These are phyloP conservation scores for Pentalonia nigronervosa DNA, from an alignment of 1,140 invertebrate species.

Conservation along the genomic window DNA sequence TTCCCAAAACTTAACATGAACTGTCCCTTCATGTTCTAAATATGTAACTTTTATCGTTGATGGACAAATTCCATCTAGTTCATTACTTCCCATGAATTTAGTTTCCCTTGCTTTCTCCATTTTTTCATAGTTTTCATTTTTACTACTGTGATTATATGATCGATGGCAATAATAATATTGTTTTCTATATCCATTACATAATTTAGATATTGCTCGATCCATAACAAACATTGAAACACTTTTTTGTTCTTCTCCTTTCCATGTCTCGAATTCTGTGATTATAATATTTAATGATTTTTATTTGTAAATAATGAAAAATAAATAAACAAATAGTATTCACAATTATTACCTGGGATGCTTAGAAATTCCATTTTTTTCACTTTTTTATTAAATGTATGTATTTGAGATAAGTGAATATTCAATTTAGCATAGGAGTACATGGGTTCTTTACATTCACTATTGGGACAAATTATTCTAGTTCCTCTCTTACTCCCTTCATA, in stretches of 20 bases:
- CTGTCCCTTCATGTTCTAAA: background rate
- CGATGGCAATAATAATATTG: constrained; percentile 40
- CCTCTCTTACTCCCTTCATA: background rate
- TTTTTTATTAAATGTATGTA: background rate
- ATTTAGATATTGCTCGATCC: background rate
- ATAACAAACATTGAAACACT: background rate
- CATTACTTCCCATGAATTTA: constrained; percentile 47
- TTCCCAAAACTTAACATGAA: background rate
- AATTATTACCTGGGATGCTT: constrained; percentile 19
- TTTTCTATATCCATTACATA: background rate
- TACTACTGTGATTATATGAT: background rate
- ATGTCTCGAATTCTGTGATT: background rate
- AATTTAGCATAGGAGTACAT: background rate
- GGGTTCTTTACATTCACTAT: constrained; percentile 1
- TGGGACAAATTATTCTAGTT: constrained; percentile 3
- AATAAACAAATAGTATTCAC: background rate
- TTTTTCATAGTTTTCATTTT: constrained; percentile 3
- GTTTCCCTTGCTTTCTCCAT: constrained; percentile 18
- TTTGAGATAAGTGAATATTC: background rate
- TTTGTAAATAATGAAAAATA: no score
- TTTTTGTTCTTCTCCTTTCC: constrained; percentile 13
- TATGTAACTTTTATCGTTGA: constrained; percentile 24
- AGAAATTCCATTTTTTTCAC: background rate
- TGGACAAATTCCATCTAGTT: constrained; percentile 36
- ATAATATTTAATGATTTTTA: background rate